These are phyloP conservation scores for Hydroisotoma schaefferi DNA, from an alignment of 2,888 invertebrate genomes.

Conservation along the genomic window DNA sequence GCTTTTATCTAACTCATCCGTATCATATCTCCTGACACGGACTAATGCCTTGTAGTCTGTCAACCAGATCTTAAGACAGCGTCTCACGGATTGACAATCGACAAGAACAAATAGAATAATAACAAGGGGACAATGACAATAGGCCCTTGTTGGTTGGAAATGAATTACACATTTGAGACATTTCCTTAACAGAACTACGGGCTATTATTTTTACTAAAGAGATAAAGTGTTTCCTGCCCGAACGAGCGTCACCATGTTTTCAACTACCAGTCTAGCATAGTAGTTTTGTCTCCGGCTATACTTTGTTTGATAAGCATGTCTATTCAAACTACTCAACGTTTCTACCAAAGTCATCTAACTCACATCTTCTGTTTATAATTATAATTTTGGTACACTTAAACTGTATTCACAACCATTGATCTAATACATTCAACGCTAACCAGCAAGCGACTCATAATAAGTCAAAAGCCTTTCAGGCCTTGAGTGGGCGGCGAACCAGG, in stretches of 20 bases:
- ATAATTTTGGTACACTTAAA: too few relatives aligned
- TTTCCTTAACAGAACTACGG: too few relatives aligned
- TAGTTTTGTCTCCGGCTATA: too few relatives aligned
- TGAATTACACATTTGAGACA: slow-evolving; percentile 9
- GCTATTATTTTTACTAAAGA: slow-evolving; percentile 9
- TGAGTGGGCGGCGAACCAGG: slow-evolving; percentile 36
- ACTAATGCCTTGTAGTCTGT: slow-evolving; percentile 41
- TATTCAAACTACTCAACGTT: too few relatives aligned
- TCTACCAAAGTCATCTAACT: too few relatives aligned
- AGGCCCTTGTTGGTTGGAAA: too few relatives aligned
- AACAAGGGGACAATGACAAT: slow-evolving; percentile 10
- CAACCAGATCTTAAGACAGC: slow-evolving; percentile 28
- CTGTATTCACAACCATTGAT: too few relatives aligned
- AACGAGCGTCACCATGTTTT: neutral
- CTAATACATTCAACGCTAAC: too few relatives aligned
- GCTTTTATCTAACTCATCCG: too few relatives aligned
- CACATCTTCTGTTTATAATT: too few relatives aligned
- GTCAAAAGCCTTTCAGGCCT: slow-evolving; percentile 7
- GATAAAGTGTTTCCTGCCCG: neutral
- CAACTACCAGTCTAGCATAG: too few relatives aligned
- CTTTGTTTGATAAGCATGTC: too few relatives aligned
- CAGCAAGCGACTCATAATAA: neutral
- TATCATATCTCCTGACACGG: slow-evolving; percentile 25
- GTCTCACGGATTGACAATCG: slow-evolving; percentile 36
- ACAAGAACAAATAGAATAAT: slow-evolving; percentile 26